Evolutionary conservation across 2,113 vertebrate genomes (phyloP).

Genomic region (Peromyscus maniculatus): DNA sequence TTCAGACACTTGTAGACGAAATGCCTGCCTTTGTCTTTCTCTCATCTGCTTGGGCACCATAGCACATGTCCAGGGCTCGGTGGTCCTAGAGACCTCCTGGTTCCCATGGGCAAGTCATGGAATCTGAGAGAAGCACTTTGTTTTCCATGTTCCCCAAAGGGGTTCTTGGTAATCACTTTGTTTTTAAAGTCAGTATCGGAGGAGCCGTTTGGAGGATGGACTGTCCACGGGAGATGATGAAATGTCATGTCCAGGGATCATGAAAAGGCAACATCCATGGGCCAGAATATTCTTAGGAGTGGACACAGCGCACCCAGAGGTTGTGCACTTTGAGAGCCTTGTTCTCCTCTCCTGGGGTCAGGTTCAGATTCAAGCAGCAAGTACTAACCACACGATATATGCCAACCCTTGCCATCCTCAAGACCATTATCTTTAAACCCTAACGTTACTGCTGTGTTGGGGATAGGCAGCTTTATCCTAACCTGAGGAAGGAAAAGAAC

Average conservation of each 20-base stretch:
- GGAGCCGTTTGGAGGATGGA: conserved; percentile 48
- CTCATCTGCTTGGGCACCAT: not conserved
- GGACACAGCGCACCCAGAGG: not conserved
- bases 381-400: not conserved
- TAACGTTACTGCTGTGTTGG: not conserved
- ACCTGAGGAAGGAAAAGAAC: not conserved
- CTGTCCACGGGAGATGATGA: not conserved
- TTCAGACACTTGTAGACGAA: conserved; percentile 29
- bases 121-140: not conserved
- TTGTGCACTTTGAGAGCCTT: not conserved
- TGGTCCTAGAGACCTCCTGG: not conserved
- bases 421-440: not conserved
- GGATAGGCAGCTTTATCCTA: not conserved
- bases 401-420: not conserved
- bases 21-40: conserved; percentile 34
- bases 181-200: conserved; percentile 62
- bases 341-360: not conserved
- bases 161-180: conserved; percentile 30
- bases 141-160: conserved; percentile 45
- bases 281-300: not conserved
- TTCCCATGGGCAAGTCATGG: not conserved
- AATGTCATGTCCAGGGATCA: not conserved
- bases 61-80: not conserved
- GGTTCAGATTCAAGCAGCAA: conserved; percentile 12
- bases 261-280: not conserved